Percentiles rank a stretch among this genome's conserved stretches.
phyloP scores from a whole-genome alignment of 2,113 vertebrate genomes.

The Aplodontia rufa region DNA sequence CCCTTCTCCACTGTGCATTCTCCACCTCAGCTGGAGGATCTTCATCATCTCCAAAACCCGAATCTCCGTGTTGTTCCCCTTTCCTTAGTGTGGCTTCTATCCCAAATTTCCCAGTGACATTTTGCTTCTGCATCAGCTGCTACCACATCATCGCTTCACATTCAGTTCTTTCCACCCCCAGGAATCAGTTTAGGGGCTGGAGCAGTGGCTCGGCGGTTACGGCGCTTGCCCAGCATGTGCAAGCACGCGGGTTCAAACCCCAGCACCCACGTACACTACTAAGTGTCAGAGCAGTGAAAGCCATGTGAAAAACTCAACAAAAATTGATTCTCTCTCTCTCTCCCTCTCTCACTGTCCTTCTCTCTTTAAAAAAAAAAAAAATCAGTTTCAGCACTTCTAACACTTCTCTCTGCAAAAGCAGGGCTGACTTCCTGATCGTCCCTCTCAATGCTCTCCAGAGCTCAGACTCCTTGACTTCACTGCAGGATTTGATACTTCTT shows the following conservation, averaged over 20 bases:
- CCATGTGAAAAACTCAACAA: too few species aligned
- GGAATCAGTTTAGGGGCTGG: too few species aligned
- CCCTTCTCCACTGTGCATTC: not conserved
- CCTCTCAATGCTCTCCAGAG: not conserved
- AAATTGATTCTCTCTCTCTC: too few species aligned
- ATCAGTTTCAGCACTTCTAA: not conserved
- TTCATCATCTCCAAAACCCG: not conserved
- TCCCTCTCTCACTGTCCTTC: too few species aligned
- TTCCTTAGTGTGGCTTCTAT: not conserved
- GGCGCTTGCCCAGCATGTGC: too few species aligned
- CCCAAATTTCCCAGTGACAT: not conserved
- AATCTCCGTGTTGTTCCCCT: not conserved
- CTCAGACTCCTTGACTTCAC: not conserved
- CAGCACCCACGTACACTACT: too few species aligned
- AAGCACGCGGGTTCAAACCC: too few species aligned
- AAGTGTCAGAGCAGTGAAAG: too few species aligned
- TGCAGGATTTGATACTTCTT: not conserved
- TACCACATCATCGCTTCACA: not conserved
- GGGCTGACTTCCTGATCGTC: not conserved
- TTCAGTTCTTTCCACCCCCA: not conserved
- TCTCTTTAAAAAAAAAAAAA: too few species aligned
- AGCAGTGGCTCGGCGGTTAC: too few species aligned
- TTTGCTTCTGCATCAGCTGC: not conserved
- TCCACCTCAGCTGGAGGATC: not conserved
- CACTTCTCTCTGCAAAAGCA: slow-evolving; percentile 1